Percentiles rank a stretch among this genome's conserved stretches.
These are phyloP conservation scores for Zenarchopterus dispar DNA, from an alignment of 2,797 vertebrate genomes.

Conservation along the genomic window DNA sequence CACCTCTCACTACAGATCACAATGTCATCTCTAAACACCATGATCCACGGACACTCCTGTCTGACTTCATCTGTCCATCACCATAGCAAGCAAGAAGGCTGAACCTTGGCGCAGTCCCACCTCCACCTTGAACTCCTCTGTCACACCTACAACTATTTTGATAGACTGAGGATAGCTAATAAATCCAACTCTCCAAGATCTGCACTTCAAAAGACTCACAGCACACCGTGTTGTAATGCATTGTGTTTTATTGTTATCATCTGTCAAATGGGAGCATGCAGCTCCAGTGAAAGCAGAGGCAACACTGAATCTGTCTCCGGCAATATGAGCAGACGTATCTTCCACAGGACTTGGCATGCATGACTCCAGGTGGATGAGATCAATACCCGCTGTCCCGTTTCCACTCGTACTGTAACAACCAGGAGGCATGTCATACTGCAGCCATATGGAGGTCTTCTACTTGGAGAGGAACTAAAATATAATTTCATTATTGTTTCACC, in stretches of 20 bases:
- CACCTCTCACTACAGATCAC: no score
- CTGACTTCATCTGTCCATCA: no score
- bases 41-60: no score
- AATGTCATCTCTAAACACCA: no score
- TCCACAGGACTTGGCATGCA: conserved; percentile 49
- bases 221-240: conserved; percentile 42
- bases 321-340: conserved; percentile 64
- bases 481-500: not conserved
- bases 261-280: conserved; percentile 40
- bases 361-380: conserved; percentile 47
- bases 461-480: conserved; percentile 49
- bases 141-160: no score
- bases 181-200: not conserved
- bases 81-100: no score
- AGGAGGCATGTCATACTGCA: conserved; percentile 23
- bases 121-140: no score
- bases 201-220: conserved; percentile 14
- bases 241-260: conserved; percentile 68
- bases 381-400: conserved; percentile 49
- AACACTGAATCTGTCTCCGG: conserved; percentile 50
- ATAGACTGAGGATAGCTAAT: no score
- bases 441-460: conserved; percentile 66
- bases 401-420: conserved; percentile 8
- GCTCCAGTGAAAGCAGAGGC: conserved; percentile 42
- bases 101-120: no score